These are phyloP conservation scores for Eleutherodactylus coqui DNA, from an alignment of 2,797 vertebrate species.

Conservation along the genomic window DNA sequence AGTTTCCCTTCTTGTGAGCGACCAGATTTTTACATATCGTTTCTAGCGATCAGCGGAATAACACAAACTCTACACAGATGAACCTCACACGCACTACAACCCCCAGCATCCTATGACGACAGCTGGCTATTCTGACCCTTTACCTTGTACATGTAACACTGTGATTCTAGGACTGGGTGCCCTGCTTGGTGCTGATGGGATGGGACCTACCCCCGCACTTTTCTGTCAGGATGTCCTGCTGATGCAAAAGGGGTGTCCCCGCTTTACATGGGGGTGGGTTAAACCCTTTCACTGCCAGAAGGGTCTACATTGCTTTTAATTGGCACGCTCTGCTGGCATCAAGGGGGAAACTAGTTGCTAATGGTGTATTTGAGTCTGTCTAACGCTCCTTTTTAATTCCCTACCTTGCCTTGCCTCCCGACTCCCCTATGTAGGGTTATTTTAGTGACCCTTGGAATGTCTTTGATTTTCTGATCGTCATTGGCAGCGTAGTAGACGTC, in stretches of 20 bases:
- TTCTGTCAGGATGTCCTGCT: not conserved
- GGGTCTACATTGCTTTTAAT: constrained; percentile 23
- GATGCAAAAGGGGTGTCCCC: constrained; percentile 3
- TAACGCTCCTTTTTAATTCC: constrained; percentile 86
- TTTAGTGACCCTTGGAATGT: constrained; percentile 99
- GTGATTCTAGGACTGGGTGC: constrained; percentile 9
- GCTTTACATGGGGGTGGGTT: constrained; percentile 19
- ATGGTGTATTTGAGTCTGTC: constrained; percentile 76
- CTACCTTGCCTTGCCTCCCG: constrained; percentile 83
- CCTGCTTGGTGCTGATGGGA: constrained; percentile 14
- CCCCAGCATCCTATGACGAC: not conserved
- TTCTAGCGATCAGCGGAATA: too few species aligned
- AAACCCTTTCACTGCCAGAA: constrained; percentile 39
- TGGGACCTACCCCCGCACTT: not conserved
- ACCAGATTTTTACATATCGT: too few species aligned
- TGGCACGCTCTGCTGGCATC: constrained; percentile 47
- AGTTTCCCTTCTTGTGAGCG: too few species aligned
- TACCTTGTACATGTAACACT: constrained; percentile 36
- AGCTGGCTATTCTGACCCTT: not conserved
- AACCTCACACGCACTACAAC: not conserved
- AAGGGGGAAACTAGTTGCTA: constrained; percentile 15
- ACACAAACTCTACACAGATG: too few species aligned
- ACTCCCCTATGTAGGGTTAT: constrained; percentile 98
- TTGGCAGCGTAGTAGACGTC: constrained; percentile 99
- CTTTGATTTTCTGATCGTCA: constrained; percentile 99